A percentile compares a stretch with the other conserved stretches of the same genome.
Evolutionary conservation across 2,888 invertebrate genomes (phyloP).

Genomic region (Eulithis testata): DNA sequence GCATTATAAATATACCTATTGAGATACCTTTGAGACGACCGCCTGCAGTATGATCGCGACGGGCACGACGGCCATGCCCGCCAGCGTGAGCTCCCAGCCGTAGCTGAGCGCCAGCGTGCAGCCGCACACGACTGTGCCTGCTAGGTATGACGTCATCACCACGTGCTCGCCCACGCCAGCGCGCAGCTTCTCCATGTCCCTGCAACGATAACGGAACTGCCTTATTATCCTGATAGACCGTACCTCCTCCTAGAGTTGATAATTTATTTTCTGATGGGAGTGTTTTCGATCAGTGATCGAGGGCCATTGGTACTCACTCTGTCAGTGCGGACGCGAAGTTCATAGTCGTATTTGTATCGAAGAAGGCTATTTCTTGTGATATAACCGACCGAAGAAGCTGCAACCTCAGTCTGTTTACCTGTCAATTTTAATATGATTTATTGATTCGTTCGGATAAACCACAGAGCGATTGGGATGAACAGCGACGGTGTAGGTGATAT

Average conservation of each 20-base stretch:
- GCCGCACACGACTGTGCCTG: conserved; percentile 88
- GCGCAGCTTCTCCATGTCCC: conserved; percentile 90
- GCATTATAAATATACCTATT: too few relatives aligned
- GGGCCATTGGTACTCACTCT: conserved; percentile 82
- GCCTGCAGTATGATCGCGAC: conserved; percentile 88
- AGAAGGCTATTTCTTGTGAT: conserved; percentile 90
- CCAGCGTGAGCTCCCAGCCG: conserved; percentile 93
- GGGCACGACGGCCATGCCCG: conserved; percentile 90
- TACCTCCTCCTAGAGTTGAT: too few relatives aligned
- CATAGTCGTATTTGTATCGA: conserved; percentile 87
- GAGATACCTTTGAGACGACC: conserved; percentile 87
- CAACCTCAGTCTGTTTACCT: conserved; percentile 85
- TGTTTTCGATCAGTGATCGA: background rate
- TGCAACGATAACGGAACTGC: conserved; percentile 51
- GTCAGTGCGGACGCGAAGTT: conserved; percentile 89
- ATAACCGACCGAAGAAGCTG: conserved; percentile 86
- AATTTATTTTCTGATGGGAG: too few relatives aligned
- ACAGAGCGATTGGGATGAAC: background rate
- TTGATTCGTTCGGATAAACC: background rate
- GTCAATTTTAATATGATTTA: conserved; percentile 29
- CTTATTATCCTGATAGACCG: too few relatives aligned
- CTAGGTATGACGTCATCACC: conserved; percentile 88
- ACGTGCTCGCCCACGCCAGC: conserved; percentile 93
- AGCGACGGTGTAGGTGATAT: background rate
- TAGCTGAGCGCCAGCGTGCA: conserved; percentile 88